Evolutionary conservation across 2,888 invertebrate genomes (phyloP).

Genomic region (Pardosa pseudoannulata): DNA sequence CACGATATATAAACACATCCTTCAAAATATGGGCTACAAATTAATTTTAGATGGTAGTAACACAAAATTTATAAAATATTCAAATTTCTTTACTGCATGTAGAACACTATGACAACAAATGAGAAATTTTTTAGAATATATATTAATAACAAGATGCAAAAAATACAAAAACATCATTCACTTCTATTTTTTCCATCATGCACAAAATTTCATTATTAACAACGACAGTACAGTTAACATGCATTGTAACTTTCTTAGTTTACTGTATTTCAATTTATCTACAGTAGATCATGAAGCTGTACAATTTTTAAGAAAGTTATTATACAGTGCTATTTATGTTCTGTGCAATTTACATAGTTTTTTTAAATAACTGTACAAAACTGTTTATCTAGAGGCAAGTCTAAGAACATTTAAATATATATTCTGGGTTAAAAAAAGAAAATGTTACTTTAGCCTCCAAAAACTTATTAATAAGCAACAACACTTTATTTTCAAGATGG

Average conservation of each 20-base stretch:
- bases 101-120: too few relatives aligned
- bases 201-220: conserved; percentile 32
- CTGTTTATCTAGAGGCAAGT: conserved; percentile 43
- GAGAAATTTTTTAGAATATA: too few relatives aligned
- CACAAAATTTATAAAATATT: too few relatives aligned
- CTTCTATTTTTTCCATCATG: conserved; percentile 22
- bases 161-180: too few relatives aligned
- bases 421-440: conserved; percentile 35
- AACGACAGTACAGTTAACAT: conserved; percentile 49
- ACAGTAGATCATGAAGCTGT: conserved; percentile 45
- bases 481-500: conserved; percentile 24
- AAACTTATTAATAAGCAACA: too few relatives aligned
- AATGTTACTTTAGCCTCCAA: conserved; percentile 10
- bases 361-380: conserved; percentile 66
- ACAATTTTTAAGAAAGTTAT: conserved; percentile 36
- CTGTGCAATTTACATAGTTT: conserved; percentile 56
- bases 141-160: too few relatives aligned
- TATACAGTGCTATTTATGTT: conserved; percentile 26
- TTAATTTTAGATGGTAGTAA: too few relatives aligned
- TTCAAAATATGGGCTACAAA: too few relatives aligned
- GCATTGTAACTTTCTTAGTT: conserved; percentile 54
- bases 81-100: too few relatives aligned
- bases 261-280: conserved; percentile 37
- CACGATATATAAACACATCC: too few relatives aligned
- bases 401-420: neutral